Evolutionary conservation across 2,113 vertebrate genomes (phyloP).

Genomic region (Leucosticte australis): DNA sequence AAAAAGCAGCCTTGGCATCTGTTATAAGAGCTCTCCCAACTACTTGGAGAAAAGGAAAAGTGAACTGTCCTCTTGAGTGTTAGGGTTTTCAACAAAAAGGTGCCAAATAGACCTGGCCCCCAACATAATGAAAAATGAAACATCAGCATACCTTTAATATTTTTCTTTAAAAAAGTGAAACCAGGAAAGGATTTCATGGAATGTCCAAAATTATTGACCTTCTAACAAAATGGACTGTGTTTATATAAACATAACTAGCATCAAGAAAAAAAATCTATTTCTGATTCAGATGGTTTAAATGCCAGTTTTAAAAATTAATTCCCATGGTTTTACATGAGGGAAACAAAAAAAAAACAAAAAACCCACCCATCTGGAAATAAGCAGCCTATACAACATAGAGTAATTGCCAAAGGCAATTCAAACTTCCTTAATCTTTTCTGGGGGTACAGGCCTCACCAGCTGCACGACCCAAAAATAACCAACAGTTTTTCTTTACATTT

Average conservation of each 20-base stretch:
- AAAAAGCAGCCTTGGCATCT: neutral
- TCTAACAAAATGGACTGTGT: neutral
- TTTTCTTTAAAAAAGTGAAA: neutral
- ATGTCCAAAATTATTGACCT: neutral
- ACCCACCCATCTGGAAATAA: neutral
- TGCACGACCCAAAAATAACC: conserved; percentile 14
- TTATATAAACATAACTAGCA: neutral
- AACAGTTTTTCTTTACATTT: conserved; percentile 8
- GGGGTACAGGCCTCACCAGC: conserved; percentile 14
- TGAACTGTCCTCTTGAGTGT: neutral
- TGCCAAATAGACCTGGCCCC: neutral
- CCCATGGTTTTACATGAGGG: neutral
- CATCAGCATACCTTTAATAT: neutral
- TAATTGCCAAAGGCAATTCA: conserved; percentile 33
- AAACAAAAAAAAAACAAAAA: neutral
- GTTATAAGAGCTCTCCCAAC: neutral
- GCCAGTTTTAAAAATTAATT: neutral
- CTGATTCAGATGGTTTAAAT: neutral
- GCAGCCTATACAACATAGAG: neutral
- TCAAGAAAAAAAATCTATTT: neutral
- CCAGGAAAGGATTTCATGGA: neutral
- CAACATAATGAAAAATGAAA: neutral
- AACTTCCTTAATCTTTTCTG: conserved; percentile 23
- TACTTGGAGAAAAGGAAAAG: neutral
- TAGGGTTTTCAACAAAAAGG: neutral